These are phyloP conservation scores for Acanthiza pusilla DNA, from an alignment of 2,797 vertebrate genomes.

Conservation along the genomic window DNA sequence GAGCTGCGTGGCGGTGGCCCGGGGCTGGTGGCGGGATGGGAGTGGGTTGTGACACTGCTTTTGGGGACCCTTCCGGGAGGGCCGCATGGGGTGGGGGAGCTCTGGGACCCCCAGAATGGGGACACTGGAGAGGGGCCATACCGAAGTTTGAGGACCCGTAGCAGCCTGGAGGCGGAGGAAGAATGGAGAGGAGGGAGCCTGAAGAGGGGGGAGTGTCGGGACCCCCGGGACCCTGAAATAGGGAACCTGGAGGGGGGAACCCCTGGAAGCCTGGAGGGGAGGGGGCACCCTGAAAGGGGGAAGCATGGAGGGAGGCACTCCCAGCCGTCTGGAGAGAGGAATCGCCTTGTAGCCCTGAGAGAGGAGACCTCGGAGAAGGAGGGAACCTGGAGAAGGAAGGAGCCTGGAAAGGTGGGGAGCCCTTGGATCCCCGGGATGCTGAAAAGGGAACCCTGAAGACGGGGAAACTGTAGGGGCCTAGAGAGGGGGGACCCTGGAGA, in stretches of 20 bases:
- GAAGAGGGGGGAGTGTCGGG: neutral
- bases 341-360: neutral
- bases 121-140: neutral
- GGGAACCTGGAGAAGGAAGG: neutral
- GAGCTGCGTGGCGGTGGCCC: accelerated
- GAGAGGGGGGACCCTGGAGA: neutral
- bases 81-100: neutral
- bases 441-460: neutral
- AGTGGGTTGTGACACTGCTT: too few species aligned
- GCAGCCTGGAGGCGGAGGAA: neutral
- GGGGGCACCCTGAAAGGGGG: neutral
- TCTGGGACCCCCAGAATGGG: neutral
- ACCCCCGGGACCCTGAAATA: neutral
- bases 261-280: neutral
- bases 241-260: neutral
- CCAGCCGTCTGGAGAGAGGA: neutral
- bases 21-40: neutral
- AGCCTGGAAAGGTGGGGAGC: neutral
- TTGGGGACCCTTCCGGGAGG: neutral
- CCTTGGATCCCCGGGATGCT: neutral
- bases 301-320: neutral
- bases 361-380: too few species aligned
- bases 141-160: neutral
- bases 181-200: neutral
- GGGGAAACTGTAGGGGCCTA: neutral